Evolutionary conservation across 2,888 invertebrate species (phyloP).

Genomic region (Tachina lurida): DNA sequence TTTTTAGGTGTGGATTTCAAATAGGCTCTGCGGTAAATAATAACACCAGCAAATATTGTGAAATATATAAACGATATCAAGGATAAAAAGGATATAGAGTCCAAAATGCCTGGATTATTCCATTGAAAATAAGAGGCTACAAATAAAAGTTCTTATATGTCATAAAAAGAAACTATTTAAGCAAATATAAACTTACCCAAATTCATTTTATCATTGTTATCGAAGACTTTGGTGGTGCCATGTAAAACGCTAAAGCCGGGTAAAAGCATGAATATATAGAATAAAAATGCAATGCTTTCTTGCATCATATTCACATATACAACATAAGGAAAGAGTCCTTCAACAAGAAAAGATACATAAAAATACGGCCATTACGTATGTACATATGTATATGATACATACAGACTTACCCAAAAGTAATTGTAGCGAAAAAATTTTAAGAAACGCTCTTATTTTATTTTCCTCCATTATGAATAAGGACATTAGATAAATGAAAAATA

Average conservation of each 20-base stretch:
- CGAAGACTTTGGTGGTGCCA: slow-evolving; percentile 34
- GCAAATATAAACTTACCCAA: slow-evolving; percentile 3
- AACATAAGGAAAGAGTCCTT: slow-evolving; percentile 75
- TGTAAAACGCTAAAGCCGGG: slow-evolving; percentile 46
- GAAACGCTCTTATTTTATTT: slow-evolving; percentile 86
- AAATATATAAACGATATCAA: slow-evolving; percentile 14
- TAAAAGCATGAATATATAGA: slow-evolving; percentile 32
- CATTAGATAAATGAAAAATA: slow-evolving; percentile 88
- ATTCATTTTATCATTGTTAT: slow-evolving; percentile 25
- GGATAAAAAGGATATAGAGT: slow-evolving; percentile 15
- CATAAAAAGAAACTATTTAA: background rate
- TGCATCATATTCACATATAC: slow-evolving; percentile 78
- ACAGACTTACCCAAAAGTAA: slow-evolving; percentile 71
- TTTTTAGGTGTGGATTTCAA: slow-evolving; percentile 11
- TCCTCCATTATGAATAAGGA: slow-evolving; percentile 88
- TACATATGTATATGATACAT: background rate
- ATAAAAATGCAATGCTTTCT: slow-evolving; percentile 42
- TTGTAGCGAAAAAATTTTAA: slow-evolving; percentile 86
- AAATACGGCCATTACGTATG: background rate
- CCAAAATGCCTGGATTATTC: slow-evolving; percentile 36
- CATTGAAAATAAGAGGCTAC: slow-evolving; percentile 26
- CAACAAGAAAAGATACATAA: background rate
- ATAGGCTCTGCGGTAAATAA: slow-evolving; percentile 11
- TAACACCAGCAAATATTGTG: background rate
- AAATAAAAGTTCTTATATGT: background rate